These are phyloP conservation scores for Oceanodroma leucorhoa DNA, from an alignment of 2,797 vertebrate genomes.

Conservation along the genomic window DNA sequence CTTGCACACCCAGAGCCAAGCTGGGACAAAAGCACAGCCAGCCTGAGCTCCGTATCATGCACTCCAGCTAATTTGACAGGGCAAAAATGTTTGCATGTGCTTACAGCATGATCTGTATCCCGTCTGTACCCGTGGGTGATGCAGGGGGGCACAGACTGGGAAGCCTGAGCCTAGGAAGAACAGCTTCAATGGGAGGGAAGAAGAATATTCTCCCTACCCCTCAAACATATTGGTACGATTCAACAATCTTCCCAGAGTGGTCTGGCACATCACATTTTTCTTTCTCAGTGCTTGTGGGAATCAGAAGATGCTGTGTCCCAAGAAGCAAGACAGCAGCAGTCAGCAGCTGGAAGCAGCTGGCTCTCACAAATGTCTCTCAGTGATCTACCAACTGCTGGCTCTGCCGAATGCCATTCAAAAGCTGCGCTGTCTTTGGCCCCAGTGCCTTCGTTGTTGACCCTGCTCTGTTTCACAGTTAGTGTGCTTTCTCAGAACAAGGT, in stretches of 20 bases:
- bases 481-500: not conserved
- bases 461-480: not conserved
- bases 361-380: not conserved
- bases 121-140: fast-evolving
- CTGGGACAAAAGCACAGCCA: not conserved
- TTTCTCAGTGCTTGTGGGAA: not conserved
- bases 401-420: not conserved
- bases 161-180: not conserved
- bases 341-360: constrained; percentile 36
- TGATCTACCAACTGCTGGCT: not conserved
- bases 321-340: not conserved
- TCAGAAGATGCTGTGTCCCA: not conserved
- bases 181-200: not conserved
- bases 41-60: not conserved
- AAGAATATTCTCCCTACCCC: not conserved
- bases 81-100: not conserved
- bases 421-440: not conserved
- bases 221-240: not conserved
- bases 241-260: not conserved
- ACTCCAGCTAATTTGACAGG: not conserved
- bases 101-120: not conserved
- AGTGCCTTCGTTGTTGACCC: not conserved
- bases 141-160: not conserved
- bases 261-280: not conserved
- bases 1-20: not conserved